Conservation (phyloP, 2,797 vertebrate species). For the Botia kubotai region DNA sequence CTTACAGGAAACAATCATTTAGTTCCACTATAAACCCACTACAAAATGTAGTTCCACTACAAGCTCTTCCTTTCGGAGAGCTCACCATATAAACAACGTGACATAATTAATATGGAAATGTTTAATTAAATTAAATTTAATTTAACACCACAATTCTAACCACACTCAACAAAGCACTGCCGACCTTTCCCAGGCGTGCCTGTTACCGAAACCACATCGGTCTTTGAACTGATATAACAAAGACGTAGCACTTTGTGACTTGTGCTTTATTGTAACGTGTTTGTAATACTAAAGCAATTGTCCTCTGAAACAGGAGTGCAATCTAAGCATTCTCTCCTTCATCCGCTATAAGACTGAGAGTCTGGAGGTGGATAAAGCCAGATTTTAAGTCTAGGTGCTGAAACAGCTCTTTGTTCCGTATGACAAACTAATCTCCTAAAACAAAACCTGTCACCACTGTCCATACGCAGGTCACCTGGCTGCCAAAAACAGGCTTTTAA, state of each 20-base stretch:
- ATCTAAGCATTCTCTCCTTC: slow-evolving; percentile 27
- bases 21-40: neutral
- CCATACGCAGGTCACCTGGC: slow-evolving; percentile 57
- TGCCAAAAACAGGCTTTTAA: slow-evolving; percentile 66
- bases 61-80: neutral
- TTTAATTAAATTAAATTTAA: neutral
- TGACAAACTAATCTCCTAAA: slow-evolving; percentile 57
- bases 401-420: slow-evolving; percentile 44
- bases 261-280: slow-evolving; percentile 12
- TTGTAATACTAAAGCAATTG: neutral
- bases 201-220: neutral
- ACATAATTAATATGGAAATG: slow-evolving; percentile 6
- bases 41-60: neutral
- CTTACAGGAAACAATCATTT: neutral
- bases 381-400: slow-evolving; percentile 42
- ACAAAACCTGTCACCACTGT: slow-evolving; percentile 56
- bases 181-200: neutral
- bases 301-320: slow-evolving; percentile 12
- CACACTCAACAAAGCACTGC: neutral
- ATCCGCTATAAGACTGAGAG: neutral
- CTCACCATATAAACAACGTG: neutral
- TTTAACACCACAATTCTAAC: slow-evolving; percentile 4
- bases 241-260: slow-evolving; percentile 16
- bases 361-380: slow-evolving; percentile 1
- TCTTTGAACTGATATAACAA: slow-evolving; percentile 27